Conservation (phyloP, 2,797 vertebrate species). For the Cyclura pinguis region DNA sequence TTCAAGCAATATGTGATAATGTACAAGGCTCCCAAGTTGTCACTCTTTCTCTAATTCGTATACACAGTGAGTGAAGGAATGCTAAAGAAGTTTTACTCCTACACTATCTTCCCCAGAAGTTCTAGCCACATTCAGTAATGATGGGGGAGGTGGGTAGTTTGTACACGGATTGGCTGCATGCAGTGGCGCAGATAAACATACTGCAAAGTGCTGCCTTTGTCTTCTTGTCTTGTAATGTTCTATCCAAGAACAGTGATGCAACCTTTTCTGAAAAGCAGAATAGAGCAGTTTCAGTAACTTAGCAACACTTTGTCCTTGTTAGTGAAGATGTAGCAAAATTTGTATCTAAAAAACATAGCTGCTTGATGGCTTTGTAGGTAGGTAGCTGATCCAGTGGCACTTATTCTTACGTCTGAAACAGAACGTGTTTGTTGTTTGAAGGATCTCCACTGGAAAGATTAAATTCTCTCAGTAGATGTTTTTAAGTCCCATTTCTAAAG, state of each 20-base stretch:
- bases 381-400: not conserved
- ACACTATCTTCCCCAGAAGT: not conserved
- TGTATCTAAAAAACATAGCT: not conserved
- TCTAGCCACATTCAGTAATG: not conserved
- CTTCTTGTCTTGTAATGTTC: not conserved
- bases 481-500: not conserved
- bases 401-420: not conserved
- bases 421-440: not conserved
- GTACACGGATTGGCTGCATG: not conserved
- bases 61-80: too few species aligned
- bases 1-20: not conserved
- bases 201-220: not conserved
- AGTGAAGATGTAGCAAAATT: conserved; percentile 6
- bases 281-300: conserved; percentile 1
- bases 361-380: not conserved
- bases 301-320: not conserved
- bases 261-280: not conserved
- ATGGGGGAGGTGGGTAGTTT: not conserved
- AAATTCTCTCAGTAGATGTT: not conserved
- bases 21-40: too few species aligned
- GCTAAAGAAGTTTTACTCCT: too few species aligned
- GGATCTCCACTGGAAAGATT: not conserved
- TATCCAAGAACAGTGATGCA: conserved; percentile 2
- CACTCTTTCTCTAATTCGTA: too few species aligned
- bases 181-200: not conserved